Conservation (phyloP, 2,113 vertebrate genomes). For the Maccullochella peelii region DNA sequence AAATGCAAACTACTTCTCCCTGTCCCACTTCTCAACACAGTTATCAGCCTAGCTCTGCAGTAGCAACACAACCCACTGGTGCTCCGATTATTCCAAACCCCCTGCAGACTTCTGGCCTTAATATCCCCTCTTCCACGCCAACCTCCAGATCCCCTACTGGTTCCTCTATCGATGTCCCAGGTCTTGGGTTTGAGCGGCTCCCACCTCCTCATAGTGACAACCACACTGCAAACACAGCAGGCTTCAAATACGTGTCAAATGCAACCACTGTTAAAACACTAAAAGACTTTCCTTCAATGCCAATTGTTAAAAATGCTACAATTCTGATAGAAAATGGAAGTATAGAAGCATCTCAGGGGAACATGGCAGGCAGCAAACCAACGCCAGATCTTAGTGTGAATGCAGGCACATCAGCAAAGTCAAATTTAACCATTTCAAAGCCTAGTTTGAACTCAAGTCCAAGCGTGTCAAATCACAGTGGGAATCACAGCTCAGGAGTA, state of each 20-base stretch:
- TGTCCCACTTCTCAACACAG: constrained; percentile 3
- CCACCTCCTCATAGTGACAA: constrained; percentile 6
- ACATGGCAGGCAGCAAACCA: neutral
- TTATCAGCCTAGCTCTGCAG: neutral
- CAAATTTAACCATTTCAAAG: constrained; percentile 2
- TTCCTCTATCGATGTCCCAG: constrained; percentile 15
- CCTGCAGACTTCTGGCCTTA: constrained; percentile 37
- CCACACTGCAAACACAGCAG: neutral
- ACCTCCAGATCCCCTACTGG: constrained; percentile 14
- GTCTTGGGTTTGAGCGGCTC: constrained; percentile 32
- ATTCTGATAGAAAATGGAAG: neutral
- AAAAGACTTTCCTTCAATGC: neutral
- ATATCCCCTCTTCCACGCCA: constrained; percentile 2
- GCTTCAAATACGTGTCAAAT: constrained; percentile 13
- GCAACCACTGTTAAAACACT: neutral
- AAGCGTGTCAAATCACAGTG: constrained; percentile 18
- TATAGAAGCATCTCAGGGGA: neutral
- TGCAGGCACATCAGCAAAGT: neutral
- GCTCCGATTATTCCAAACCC: constrained; percentile 16
- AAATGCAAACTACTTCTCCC: constrained; percentile 1
- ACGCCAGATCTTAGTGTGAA: neutral
- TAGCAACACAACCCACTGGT: neutral
- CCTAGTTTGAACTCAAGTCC: neutral
- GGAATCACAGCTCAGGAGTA: constrained; percentile 5
- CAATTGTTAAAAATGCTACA: neutral